Evolutionary conservation across 2,888 invertebrate genomes (phyloP), one percentile per base, ranked within the genome.

Genomic region (Catocala nupta): DNA sequence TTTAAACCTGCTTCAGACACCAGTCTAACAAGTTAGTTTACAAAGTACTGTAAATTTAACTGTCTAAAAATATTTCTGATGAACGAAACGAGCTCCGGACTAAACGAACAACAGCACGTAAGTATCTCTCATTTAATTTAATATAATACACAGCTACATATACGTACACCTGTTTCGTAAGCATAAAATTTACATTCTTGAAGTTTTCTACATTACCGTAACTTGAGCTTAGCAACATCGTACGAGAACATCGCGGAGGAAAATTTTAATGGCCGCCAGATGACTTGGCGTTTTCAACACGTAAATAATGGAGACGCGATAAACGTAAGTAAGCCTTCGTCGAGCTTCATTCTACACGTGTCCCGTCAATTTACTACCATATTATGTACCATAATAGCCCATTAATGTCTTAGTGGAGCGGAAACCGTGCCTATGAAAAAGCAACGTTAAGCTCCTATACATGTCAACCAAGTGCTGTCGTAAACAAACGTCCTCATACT

Each of bases 241-340:
- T 42, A 25, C 6, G 52, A 10, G 54, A 5, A 75, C 70, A 78
- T 73, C 74, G 74, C 74, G 79, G 63, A 81, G 77, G 36, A 68
- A 77, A 80, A 84, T 81, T 82, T 80, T 83, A 82, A 85, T 82
- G 73, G 77, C 74, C 34, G 51, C 63, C 68, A 70, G 73, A 75
- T 82, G 82, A 84, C 78, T 79, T 56, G 47, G 73, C 80, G 70
- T 77, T 78, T 76, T 71, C 58, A 59, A 65, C 68, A 55, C 53
- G 64, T 67, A 70, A 76, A 71, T 76, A 75, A 78, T 73, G 71
- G 65, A 75, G 63, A 68, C 39, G 52, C 58, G 62, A 72, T 69
- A 70, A 73, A 67, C 51, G 61, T 62, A 60, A 67, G 73, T 70
- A 75, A 75, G 70, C 49, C 60, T 50, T 64, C 71, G 69, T 59